These are phyloP conservation scores for Potamilus streckersoni DNA, from an alignment of 1,140 invertebrate genomes.

Conservation along the genomic window DNA sequence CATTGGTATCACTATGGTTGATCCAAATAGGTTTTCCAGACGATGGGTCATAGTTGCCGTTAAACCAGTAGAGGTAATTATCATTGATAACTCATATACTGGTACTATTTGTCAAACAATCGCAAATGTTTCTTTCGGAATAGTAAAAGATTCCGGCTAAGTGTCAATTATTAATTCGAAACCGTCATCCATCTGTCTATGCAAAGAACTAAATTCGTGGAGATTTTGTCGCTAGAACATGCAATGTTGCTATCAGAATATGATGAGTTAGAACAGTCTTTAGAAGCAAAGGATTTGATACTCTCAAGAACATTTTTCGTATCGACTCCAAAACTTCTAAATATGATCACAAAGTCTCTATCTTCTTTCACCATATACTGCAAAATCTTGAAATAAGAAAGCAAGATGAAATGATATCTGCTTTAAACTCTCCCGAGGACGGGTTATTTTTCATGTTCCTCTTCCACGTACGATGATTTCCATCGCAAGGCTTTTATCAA, in stretches of 20 bases:
- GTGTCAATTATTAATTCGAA: too few species aligned
- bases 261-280: not conserved
- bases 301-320: conserved; percentile 20
- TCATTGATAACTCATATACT: conserved; percentile 18
- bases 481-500: conserved; percentile 11
- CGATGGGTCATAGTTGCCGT: conserved; percentile 10
- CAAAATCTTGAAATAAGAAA: conserved; percentile 19
- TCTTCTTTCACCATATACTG: conserved; percentile 6
- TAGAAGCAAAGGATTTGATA: conserved; percentile 13
- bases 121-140: conserved; percentile 20
- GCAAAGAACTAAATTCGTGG: conserved; percentile 1
- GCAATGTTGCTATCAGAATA: conserved; percentile 6
- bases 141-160: not conserved
- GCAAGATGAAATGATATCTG: conserved; percentile 26
- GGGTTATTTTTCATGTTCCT: conserved; percentile 10
- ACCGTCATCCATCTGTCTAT: not conserved
- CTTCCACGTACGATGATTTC: conserved; percentile 23
- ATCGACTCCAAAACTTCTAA: conserved; percentile 22
- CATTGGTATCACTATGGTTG: conserved; percentile 4
- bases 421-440: conserved; percentile 11
- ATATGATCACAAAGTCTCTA: conserved; percentile 18
- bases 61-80: conserved; percentile 13
- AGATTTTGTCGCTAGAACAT: not conserved
- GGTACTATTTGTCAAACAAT: not conserved
- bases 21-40: conserved; percentile 25